phyloP scores from a whole-genome alignment of 2,888 invertebrate genomes.

The Pasiphila rectangulata region DNA sequence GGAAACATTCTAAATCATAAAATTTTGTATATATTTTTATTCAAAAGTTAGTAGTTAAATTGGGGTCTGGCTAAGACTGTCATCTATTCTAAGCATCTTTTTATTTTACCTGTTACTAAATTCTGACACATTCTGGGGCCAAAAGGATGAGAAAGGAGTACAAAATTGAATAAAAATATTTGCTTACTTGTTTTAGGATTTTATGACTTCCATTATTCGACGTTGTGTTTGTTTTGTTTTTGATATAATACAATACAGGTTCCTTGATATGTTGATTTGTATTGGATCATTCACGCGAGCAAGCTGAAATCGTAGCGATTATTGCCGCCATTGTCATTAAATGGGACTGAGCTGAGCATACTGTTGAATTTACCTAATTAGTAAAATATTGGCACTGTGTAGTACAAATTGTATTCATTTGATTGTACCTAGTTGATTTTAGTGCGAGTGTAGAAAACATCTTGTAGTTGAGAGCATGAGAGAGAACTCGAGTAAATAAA shows the following conservation, averaged over 20 bases:
- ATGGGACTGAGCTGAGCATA: constrained; percentile 13
- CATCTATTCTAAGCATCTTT: constrained; percentile 3
- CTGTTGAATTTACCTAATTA: constrained; percentile 20
- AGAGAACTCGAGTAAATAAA: constrained; percentile 4
- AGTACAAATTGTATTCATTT: constrained; percentile 34
- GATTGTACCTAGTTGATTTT: constrained; percentile 19
- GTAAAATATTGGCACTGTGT: constrained; percentile 32
- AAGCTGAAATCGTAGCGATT: not conserved
- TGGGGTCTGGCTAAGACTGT: no score
- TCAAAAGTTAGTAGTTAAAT: constrained; percentile 22
- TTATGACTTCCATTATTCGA: constrained; percentile 40
- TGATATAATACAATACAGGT: not conserved
- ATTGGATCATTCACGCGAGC: not conserved
- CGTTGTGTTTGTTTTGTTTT: constrained; percentile 17
- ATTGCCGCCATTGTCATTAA: constrained; percentile 1
- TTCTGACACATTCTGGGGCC: constrained; percentile 69
- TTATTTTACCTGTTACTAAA: constrained; percentile 16
- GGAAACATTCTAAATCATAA: no score
- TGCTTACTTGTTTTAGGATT: constrained; percentile 66
- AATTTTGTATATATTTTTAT: no score
- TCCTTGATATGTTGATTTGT: not conserved
- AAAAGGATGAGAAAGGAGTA: constrained; percentile 73
- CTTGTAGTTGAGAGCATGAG: constrained; percentile 1
- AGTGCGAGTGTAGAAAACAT: constrained; percentile 20
- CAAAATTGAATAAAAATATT: constrained; percentile 63